Base-by-base conservation (phyloP, 2,888 invertebrate genomes). In the Microplitis deprimator region DNA sequence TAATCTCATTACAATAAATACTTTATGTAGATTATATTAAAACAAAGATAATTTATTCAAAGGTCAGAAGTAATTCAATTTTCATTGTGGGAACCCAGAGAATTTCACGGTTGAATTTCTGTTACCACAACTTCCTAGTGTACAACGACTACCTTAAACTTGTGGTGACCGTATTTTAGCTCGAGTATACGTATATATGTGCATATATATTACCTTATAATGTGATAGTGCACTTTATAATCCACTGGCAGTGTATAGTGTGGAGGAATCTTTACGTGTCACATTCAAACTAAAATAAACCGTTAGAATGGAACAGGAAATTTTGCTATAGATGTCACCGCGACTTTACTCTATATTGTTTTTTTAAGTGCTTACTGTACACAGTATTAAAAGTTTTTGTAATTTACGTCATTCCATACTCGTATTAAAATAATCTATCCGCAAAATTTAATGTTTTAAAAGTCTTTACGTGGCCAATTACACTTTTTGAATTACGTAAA, bases 81-180 rank as follows among this genome's bases (percentile, higher is more conserved):
- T 20, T 38, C 20, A 38, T 29, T 65, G 65, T 65, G 65, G 65
- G 38, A 65, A 65, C 65, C 61, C 10, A 38, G n/a, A 39, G 70
- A 8, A 67, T 67, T 76, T 76, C 65, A 76, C 38, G 60, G 76
- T 59, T 71, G 67, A 76, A 64, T 76, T 70, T 67, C 62, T 67
- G 71, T 71, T 76, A 65, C 70, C 41, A 16, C 75, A 62, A 68
- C 39, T 68, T 75, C 8, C 16, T n/a, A 50, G 40, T 67, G 65
- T 13, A 50, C 50, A 13, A 13, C 50, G 50, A 50, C 50, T 13
- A 50, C 50, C 50, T 50, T 50, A 71, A 50, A 67, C 39, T 73
- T 73, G 62, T 20, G 41, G 70, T 70, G 59, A 59, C 50, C 60
- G 29, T 73, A 50, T 67, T 68, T 40, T n/a, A 38, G 61, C 20